Evolutionary conservation across 2,113 vertebrate species (phyloP).

Genomic region (Isurus oxyrinchus): DNA sequence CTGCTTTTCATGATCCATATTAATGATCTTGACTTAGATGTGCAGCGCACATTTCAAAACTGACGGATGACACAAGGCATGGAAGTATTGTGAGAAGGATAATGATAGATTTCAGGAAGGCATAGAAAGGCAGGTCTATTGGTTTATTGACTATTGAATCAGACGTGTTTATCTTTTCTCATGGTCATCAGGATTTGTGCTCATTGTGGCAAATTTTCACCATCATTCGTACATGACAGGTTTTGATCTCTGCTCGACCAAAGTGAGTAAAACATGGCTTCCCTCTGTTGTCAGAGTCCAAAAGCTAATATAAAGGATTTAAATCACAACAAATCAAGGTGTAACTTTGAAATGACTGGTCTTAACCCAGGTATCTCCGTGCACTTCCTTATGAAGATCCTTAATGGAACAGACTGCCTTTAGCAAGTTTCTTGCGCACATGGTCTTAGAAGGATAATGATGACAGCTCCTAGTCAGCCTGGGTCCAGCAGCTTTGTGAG

Average conservation of each 20-base stretch:
- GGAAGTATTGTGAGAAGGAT: no score
- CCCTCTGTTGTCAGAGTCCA: background rate
- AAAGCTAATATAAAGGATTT: background rate
- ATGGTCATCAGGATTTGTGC: background rate
- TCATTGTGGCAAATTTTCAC: background rate
- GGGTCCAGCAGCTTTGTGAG: slow-evolving; percentile 41
- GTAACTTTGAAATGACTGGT: background rate
- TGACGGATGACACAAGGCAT: no score
- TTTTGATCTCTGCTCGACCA: background rate
- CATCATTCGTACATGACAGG: background rate
- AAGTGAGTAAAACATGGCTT: background rate
- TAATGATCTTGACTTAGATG: no score
- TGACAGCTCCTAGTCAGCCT: slow-evolving; percentile 39
- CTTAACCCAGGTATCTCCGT: slow-evolving; percentile 10
- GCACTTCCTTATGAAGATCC: background rate
- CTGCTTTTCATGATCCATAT: no score
- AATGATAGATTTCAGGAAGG: no score
- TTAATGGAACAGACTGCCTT: background rate
- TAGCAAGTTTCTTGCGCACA: background rate
- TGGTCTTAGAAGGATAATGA: slow-evolving; percentile 35
- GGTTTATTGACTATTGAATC: background rate
- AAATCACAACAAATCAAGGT: no score
- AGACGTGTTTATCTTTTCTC: background rate
- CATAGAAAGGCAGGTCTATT: background rate
- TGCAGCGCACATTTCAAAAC: no score